phyloP scores from a whole-genome alignment of 2,797 vertebrate species.

The Otus scops region DNA sequence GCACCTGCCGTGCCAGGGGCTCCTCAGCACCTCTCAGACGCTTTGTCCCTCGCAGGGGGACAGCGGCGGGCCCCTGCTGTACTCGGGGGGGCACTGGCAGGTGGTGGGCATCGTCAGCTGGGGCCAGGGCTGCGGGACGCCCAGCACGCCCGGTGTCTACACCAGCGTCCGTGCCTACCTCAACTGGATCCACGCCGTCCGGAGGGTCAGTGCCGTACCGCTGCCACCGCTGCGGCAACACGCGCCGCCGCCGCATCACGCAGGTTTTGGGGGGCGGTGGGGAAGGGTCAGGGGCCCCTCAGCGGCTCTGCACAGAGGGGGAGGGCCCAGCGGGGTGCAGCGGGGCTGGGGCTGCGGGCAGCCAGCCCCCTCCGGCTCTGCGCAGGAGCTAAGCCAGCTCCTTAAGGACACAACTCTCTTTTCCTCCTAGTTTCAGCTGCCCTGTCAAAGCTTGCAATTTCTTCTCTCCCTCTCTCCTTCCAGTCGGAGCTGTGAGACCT shows the following conservation, averaged over 20 bases:
- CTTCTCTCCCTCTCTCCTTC: neutral
- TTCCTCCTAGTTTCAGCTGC: neutral
- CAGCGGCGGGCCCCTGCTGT: conserved; percentile 91
- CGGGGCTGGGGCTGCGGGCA: neutral
- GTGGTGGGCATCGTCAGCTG: conserved; percentile 91
- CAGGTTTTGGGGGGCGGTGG: accelerated
- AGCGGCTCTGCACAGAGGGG: neutral
- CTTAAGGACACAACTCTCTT: accelerated
- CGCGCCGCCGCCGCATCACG: accelerated
- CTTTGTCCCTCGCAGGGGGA: conserved; percentile 80
- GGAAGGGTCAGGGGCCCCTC: neutral
- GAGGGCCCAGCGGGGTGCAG: accelerated
- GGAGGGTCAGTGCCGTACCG: conserved; percentile 74
- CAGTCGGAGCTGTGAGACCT: conserved; percentile 47
- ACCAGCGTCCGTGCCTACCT: conserved; percentile 81
- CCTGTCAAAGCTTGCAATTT: neutral
- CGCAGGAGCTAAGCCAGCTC: accelerated
- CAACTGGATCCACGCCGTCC: conserved; percentile 83
- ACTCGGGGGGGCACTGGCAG: conserved; percentile 69
- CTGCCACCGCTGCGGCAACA: accelerated
- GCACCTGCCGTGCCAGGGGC: accelerated
- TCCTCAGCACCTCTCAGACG: neutral
- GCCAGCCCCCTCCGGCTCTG: neutral
- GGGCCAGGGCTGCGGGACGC: conserved; percentile 87
- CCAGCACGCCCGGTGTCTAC: conserved; percentile 84